These are phyloP conservation scores for Clavelina lepadiformis DNA, from an alignment of 23 tunicate species.

Conservation along the genomic window DNA sequence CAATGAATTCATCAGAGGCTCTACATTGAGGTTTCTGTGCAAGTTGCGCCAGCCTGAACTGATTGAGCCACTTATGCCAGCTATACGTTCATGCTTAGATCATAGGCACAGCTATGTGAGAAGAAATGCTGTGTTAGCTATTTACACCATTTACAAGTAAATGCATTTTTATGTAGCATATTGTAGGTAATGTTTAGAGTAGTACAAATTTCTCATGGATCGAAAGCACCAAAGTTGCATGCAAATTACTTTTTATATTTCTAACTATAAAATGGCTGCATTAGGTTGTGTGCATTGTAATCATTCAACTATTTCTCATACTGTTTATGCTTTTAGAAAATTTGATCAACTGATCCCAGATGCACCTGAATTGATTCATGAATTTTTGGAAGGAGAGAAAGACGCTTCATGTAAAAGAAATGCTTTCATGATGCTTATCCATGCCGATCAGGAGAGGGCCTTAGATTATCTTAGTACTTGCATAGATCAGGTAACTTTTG, in stretches of 20 bases:
- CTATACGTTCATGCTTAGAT: conserved; percentile 92
- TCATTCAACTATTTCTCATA: background rate
- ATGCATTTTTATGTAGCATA: background rate
- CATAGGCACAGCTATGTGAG: conserved; percentile 98
- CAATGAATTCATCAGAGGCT: conserved; percentile 98
- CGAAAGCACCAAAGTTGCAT: too few species aligned
- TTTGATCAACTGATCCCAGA: conserved; percentile 96
- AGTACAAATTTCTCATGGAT: too few species aligned
- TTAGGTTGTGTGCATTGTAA: background rate
- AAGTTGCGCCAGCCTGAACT: conserved; percentile 93
- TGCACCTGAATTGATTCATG: conserved; percentile 98
- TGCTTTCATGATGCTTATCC: conserved; percentile 99
- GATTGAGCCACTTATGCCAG: conserved; percentile 98
- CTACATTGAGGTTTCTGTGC: conserved; percentile 95
- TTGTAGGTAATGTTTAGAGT: too few species aligned
- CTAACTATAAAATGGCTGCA: background rate
- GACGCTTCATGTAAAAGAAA: conserved; percentile 98
- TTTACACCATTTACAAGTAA: conserved; percentile 93
- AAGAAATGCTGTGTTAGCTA: conserved; percentile 97
- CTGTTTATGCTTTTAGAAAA: conserved; percentile 48
- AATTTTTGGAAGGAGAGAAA: conserved; percentile 87
- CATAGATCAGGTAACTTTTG: conserved; percentile 99
- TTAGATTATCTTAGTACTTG: conserved; percentile 96
- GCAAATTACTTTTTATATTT: background rate
- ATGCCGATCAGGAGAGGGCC: conserved; percentile 96